Percentiles rank a stretch among this genome's conserved stretches.
phyloP scores from a whole-genome alignment of 2,888 invertebrate genomes.

The Octodonta nipae region DNA sequence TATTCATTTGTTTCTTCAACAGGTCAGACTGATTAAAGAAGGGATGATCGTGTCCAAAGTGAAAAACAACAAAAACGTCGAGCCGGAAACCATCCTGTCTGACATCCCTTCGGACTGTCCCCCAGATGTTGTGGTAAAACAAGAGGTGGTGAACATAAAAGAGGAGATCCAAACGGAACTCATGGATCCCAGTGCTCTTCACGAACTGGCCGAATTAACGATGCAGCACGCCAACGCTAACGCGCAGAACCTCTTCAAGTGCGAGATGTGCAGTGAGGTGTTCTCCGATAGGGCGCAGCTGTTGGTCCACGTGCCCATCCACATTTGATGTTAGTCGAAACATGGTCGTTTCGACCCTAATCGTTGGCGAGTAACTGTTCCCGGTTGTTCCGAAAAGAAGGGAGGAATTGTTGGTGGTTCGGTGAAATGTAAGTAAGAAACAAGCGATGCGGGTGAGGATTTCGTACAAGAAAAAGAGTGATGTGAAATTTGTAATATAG shows the following conservation, averaged over 20 bases:
- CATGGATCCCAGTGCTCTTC: slow-evolving; percentile 36
- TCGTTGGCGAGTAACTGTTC: too few species aligned
- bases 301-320: slow-evolving; percentile 66
- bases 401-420: too few species aligned
- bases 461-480: too few species aligned
- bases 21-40: slow-evolving; percentile 32
- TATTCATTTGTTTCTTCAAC: slow-evolving; percentile 2
- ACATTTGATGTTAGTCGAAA: slow-evolving; percentile 59
- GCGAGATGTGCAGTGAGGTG: slow-evolving; percentile 70
- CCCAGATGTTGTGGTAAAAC: not conserved
- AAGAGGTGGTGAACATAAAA: not conserved
- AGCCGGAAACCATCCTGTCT: slow-evolving; percentile 23
- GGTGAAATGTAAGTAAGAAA: too few species aligned
- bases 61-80: slow-evolving; percentile 24
- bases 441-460: too few species aligned
- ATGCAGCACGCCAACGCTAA: slow-evolving; percentile 31
- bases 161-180: slow-evolving; percentile 28
- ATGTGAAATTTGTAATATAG: too few species aligned
- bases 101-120: slow-evolving; percentile 7
- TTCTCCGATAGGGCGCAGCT: slow-evolving; percentile 61
- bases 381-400: too few species aligned
- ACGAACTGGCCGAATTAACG: slow-evolving; percentile 40
- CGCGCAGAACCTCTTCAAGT: slow-evolving; percentile 45
- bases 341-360: too few species aligned
- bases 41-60: slow-evolving; percentile 34